Base-by-base conservation (phyloP, 1,140 invertebrate genomes). In the Aphelinus atriplicis region DNA sequence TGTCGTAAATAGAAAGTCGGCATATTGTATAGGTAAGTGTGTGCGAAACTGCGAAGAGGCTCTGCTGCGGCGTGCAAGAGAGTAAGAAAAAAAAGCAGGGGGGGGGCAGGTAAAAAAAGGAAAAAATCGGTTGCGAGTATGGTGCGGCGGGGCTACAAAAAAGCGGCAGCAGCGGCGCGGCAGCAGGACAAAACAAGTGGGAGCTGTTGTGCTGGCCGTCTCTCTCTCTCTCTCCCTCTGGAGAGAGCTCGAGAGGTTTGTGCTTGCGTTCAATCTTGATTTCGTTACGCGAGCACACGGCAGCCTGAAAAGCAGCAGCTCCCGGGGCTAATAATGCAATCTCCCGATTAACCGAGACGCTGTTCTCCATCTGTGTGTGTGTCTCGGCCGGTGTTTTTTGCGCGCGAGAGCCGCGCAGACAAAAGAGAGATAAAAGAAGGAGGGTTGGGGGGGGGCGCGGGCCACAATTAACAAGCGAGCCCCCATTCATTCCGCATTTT, bases 321-420 rank as follows among this genome's bases (percentile, higher is more conserved):
- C 45, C 48, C 48, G 65, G 47, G 51, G 75, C 75, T 76, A 76
- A 76, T 76, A 76, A 76, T 76, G 70, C 70, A 76, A 76, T 76
- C 69, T 76, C 65, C 64, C 70, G 75, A 76, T 76, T 76, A 76
- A 76, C 57, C 69, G 75, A 76, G 65, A 71, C 68, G 62, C 58
- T 4, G 51, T 53, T 53, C 51, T 53, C 51, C 51, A 4, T 26
- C 26, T 26, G 26, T 26, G 26, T 26, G 26, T 26, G 26, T 26
- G 26, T 26, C 26, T 26, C 26, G 26, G 26, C 26, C 26, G 26
- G 26, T 26, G 26, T 26, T 26, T 26, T 26, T 26, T 26, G 26
- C 26, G 64, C 42, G 51, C 4, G 51, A 53, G 64, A 53, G 64
- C 6, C 10, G 48, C 64, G 53, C 26, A 65, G 56, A 70, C 66